Base-by-base conservation (phyloP, 2,797 vertebrate species). In the Paramormyrops hopkinsi region DNA sequence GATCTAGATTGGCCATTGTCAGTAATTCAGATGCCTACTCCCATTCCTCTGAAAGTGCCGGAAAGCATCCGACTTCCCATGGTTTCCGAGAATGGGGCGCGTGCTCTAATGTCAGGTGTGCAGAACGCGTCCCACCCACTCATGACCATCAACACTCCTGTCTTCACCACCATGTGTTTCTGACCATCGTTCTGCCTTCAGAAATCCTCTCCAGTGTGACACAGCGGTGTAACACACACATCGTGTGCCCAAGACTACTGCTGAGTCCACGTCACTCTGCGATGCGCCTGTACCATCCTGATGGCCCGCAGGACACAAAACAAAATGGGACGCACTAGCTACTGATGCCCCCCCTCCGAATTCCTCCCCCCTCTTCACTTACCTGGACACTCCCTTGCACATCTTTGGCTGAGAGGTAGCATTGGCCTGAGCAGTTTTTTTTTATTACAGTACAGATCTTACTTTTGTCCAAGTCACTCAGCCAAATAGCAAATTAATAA, bases 401-500 rank as follows among this genome's bases (percentile, higher is more conserved):
- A 89, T 89, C 22, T 76, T 29, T 33, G 86, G 46, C 65, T 22
- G 37, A 37, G 73, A 41, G 5, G 33, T 37, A 87, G 46, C 46
- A 19, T 29, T 25, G 11, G 56, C 22, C 33, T n/a, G 14, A 59
- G 62, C 48, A 12, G 9, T 29, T 29, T 73, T 90, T 88, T 90
- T 90, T 92, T 90, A 90, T 48, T 79, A 76, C 22, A 37, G 51
- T 14, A 51, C 50, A 86, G 79, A 88, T 90, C 89, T 79, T 88
- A 90, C 90, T 65, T 89, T 25, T 41, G 14, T 56, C 56, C 54
- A 48, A 29, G 86, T 29, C 54, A 25, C 88, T 90, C 85, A 29
- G 54, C 89, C 90, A 62, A 29, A 54, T 69, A 19, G 37, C 46
- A 85, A 79, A 90, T 92, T 56, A 92, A 91, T 93, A 90, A 90